These are phyloP conservation scores for Mormyrus proboscirostris DNA, from an alignment of 2,797 vertebrate species.

Conservation along the genomic window DNA sequence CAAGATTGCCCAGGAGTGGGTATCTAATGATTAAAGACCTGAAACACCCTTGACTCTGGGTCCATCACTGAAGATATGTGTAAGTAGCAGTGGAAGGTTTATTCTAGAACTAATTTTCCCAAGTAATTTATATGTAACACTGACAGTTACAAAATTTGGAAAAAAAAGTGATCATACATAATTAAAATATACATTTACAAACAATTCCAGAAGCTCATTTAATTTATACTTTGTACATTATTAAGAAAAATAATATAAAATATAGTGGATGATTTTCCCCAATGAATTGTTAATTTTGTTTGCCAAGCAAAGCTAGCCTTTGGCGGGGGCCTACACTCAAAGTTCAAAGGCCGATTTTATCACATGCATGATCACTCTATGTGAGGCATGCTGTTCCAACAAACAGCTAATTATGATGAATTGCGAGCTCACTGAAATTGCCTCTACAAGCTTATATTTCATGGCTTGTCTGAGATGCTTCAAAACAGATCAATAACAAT, in stretches of 20 bases:
- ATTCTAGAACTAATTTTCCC: neutral
- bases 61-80: neutral
- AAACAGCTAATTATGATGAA: neutral
- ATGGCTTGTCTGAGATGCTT: neutral
- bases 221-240: neutral
- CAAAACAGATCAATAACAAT: conserved; percentile 4
- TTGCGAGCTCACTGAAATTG: neutral
- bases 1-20: neutral
- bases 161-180: neutral
- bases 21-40: neutral
- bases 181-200: neutral
- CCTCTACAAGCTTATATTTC: neutral
- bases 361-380: conserved; percentile 53
- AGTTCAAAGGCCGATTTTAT: conserved; percentile 47
- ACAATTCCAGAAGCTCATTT: neutral
- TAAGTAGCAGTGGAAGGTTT: neutral
- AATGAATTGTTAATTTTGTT: neutral
- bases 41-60: neutral
- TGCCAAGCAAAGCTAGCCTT: neutral
- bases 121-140: neutral
- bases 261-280: neutral
- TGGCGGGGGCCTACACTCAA: neutral
- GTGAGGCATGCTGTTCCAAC: neutral
- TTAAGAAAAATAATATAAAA: neutral
- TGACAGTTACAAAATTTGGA: neutral